Base-by-base conservation (phyloP, 1,140 invertebrate species). In the Notospermus geniculatus region DNA sequence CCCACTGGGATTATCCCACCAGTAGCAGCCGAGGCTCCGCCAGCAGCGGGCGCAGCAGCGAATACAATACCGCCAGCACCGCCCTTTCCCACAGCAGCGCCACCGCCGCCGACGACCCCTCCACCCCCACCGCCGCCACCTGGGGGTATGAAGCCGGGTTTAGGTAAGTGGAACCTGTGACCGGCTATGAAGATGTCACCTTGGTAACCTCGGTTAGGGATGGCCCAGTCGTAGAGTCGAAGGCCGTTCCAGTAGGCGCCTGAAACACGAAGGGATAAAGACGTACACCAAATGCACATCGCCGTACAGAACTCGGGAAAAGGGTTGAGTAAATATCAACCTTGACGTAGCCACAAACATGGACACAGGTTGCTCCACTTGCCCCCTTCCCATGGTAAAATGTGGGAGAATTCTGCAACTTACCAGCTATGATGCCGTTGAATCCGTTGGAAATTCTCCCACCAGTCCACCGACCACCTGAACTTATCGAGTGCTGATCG, bases 351-450 rank as follows among this genome's bases (percentile, higher is more conserved):
- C n/a, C n/a, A n/a, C n/a, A n/a, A n/a, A n/a, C n/a, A n/a, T n/a
- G n/a, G n/a, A n/a, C n/a, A n/a, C n/a, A n/a, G n/a, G n/a, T n/a
- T n/a, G n/a, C n/a, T n/a, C n/a, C n/a, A n/a, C n/a, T n/a, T n/a
- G n/a, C n/a, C n/a, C n/a, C n/a, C n/a, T n/a, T n/a, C n/a, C n/a
- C n/a, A n/a, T n/a, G n/a, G n/a, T n/a, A n/a, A n/a, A n/a, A n/a
- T n/a, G n/a, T n/a, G n/a, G n/a, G n/a, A n/a, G n/a, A n/a, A n/a
- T n/a, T n/a, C n/a, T n/a, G n/a, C n/a, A 15, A 58, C 62, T 62
- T 50, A 77, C 76, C 76, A 60, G 69, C 74, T 46, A 78, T 69
- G 50, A 76, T 74, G 9, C 76, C 76, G 60, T 71, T 64, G 50
- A 71, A 78, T 9, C 46, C 62, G 39, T 68, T 57, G 13, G 61